Conservation (phyloP, 2,888 invertebrate genomes). For the Imbricaverruca yamaguchii region DNA sequence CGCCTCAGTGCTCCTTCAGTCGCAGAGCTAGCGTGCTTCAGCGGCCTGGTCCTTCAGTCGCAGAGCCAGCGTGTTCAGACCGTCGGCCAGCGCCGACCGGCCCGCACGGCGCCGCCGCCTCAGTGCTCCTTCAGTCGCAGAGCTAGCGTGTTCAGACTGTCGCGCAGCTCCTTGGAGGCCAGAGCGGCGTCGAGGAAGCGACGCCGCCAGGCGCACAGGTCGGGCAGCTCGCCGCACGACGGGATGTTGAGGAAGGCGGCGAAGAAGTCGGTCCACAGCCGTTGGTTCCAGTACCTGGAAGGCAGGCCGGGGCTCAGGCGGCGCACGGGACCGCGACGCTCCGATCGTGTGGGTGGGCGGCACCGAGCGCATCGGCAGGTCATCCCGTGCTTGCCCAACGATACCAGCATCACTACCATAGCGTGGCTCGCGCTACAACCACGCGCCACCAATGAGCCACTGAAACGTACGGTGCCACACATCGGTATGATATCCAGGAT, state of each 20-base stretch:
- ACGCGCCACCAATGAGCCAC: no score
- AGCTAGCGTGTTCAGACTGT: neutral
- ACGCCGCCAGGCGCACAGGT: conserved; percentile 44
- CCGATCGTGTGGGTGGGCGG: neutral
- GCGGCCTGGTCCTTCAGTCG: no score
- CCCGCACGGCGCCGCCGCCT: neutral
- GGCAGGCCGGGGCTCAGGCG: no score
- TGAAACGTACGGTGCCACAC: no score
- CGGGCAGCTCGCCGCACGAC: conserved; percentile 65
- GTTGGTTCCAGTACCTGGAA: conserved; percentile 58
- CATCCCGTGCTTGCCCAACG: no score
- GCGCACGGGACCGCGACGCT: conserved; percentile 33
- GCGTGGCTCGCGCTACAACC: no score
- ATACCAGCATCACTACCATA: no score
- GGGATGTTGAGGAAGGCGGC: conserved; percentile 70
- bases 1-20: neutral
- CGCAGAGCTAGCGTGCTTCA: neutral
- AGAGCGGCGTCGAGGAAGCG: neutral
- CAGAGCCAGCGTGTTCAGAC: no score
- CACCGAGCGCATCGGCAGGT: no score
- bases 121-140: neutral
- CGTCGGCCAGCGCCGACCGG: no score
- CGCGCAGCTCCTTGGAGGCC: neutral
- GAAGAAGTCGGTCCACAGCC: conserved; percentile 73
- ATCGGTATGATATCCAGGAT: no score